phyloP scores from a whole-genome alignment of 2,113 vertebrate genomes.

The Passer domesticus region DNA sequence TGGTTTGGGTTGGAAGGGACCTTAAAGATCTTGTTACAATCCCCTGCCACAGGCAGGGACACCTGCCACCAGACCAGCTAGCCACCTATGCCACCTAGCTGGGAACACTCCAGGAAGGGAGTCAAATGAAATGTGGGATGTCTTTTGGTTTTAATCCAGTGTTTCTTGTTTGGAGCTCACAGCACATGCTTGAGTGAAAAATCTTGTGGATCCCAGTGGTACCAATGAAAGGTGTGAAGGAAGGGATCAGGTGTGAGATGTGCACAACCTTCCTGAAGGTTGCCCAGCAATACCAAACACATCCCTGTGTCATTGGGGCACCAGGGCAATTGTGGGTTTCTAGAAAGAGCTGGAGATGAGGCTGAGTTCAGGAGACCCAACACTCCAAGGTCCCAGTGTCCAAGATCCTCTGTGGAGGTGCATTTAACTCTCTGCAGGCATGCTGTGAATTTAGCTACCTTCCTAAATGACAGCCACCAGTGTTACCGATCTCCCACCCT shows the following conservation, averaged over 20 bases:
- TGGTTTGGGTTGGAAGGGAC: neutral
- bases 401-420: neutral
- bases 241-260: neutral
- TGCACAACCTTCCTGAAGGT: neutral
- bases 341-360: neutral
- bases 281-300: fast-evolving
- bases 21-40: neutral
- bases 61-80: neutral
- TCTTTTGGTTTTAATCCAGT: neutral
- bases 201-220: neutral
- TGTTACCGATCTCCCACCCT: neutral
- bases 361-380: neutral
- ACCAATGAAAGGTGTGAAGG: neutral
- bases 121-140: fast-evolving
- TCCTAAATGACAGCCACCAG: fast-evolving
- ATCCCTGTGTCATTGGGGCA: neutral
- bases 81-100: too few relatives aligned
- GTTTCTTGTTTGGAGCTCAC: neutral
- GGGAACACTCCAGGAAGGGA: neutral
- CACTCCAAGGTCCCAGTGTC: fast-evolving
- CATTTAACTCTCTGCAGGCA: neutral
- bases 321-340: neutral
- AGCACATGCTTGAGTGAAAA: neutral
- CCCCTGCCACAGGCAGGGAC: neutral
- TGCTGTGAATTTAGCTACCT: neutral